Base-by-base conservation (phyloP, 2,797 vertebrate species). In the Gallinago solitaria region DNA sequence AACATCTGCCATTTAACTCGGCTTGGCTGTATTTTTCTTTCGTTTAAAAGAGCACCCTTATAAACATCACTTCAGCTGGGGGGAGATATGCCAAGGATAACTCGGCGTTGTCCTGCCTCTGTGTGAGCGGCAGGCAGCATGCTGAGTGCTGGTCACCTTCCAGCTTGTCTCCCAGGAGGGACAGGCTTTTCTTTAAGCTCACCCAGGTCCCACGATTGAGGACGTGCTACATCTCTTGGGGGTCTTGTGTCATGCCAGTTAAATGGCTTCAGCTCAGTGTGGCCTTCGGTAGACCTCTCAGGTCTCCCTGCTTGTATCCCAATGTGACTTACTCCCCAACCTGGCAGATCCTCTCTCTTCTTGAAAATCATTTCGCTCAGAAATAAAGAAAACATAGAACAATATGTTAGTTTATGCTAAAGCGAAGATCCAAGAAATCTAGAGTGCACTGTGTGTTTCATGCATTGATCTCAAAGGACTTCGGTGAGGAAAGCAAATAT, bases 1-100 rank as follows among this genome's bases (percentile, higher is more conserved):
- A 90, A 78, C 9, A 50, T n/a, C 77, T 94, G 87, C 41, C 71
- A 8, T 75, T 86, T 89, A 63, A 74, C 56, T 87, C 57, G 78
- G 78, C 75, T 47, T n/a, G 67, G 61, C 43, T 75, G 2, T 89
- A 74, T 88, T 90, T 95, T 89, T 59, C 69, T 88, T 93, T 79
- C 35, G 74, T 94, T 94, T 87, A 54, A 68, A 93, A 88, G 41
- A 61, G n/a, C 3, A 0, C 39, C 43, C 69, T 92, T 65, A 67
- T 53, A 95, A 95, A 73, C 68, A 94, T 63, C 90, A 9, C 67
- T 94, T 64, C 86, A 83, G 54, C 59, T 54, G 0, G 0, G 16
- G 77, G 56, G n/a, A 80, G 73, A 10, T 0, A 0, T 51, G 95
- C 95, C 93, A 96, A 87, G 83, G 83, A 51, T 35, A 96, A 93